Base-by-base conservation (phyloP, 2,113 vertebrate genomes). In the Sclerurus mexicanus region DNA sequence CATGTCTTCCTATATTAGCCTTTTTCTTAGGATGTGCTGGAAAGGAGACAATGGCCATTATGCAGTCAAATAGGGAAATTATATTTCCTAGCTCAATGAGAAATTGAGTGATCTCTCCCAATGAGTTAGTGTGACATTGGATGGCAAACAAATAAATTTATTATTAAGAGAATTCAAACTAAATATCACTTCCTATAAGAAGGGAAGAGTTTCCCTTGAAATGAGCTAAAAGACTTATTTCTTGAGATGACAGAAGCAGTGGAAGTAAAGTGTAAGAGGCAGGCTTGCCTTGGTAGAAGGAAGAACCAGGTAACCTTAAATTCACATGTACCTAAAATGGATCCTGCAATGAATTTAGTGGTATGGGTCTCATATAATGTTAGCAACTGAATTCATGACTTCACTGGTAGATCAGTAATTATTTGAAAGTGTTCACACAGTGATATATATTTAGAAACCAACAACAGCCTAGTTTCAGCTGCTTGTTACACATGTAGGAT, bases 361-460 rank as follows among this genome's bases (percentile, higher is more conserved):
- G n/a, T 74, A 39, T 14, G 5, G 23, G 12, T 44, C 35, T 85
- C 18, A 13, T 37, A 69, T 12, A 63, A 53, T 50, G 27, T 76
- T 73, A 83, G 37, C 52, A 62, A 19, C 64, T 56, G 78, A 90
- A 80, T 85, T 86, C 40, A 46, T 64, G n/a, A 18, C 79, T 73
- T 95, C 50, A 28, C 50, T 75, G 40, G 64, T 67, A 85, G 39
- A 66, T 95, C 90, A 79, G 72, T 80, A 72, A 83, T 78, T 67
- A 85, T 68, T 90, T 93, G 82, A 91, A 96, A 91, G 79, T 80
- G 78, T 81, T 97, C 90, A 77, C 93, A 91, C 66, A 79, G 71
- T 59, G 74, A 49, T 83, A 77, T 80, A 93, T 97, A 96, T 96
- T 94, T 97, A 94, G 96, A 95, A 96, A 69, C 31, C 52, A 94